Evolutionary conservation across 1,140 invertebrate species (phyloP).

Genomic region (Drosophila willistoni): DNA sequence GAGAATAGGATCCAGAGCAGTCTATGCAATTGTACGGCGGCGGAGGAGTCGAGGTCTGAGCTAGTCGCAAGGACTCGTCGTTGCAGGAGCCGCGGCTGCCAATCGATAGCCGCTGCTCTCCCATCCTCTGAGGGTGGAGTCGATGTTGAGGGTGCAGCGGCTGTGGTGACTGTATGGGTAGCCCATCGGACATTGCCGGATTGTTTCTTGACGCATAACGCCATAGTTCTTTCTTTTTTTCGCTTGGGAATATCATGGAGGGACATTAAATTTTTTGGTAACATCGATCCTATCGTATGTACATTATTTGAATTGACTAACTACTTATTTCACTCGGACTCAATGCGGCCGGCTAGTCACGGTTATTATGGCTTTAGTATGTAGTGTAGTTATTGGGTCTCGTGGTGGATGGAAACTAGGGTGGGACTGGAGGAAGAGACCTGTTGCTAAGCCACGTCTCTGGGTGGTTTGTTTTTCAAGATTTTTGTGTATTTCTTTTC

Average conservation of each 20-base stretch:
- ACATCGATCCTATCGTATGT: conserved; percentile 82
- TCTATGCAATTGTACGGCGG: conserved; percentile 68
- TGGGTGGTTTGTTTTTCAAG: no score
- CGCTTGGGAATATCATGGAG: conserved; percentile 83
- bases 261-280: conserved; percentile 83
- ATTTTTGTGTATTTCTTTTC: neutral
- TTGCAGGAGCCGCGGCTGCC: conserved; percentile 39
- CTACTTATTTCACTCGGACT: conserved; percentile 54
- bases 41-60: conserved; percentile 48
- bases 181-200: conserved; percentile 77
- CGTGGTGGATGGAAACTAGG: conserved; percentile 6
- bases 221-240: conserved; percentile 82
- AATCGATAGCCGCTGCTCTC: conserved; percentile 3
- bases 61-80: conserved; percentile 47
- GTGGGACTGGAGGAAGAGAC: conserved; percentile 6
- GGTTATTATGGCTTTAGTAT: neutral
- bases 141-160: conserved; percentile 71
- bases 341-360: conserved; percentile 62
- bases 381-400: neutral
- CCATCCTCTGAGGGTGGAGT: conserved; percentile 59
- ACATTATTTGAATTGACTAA: conserved; percentile 81
- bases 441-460: neutral
- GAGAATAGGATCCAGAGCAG: conserved; percentile 55
- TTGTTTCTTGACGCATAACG: conserved; percentile 82
- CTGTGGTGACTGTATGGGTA: conserved; percentile 71